phyloP scores from a whole-genome alignment of 2,888 invertebrate species.

The Troides helena region DNA sequence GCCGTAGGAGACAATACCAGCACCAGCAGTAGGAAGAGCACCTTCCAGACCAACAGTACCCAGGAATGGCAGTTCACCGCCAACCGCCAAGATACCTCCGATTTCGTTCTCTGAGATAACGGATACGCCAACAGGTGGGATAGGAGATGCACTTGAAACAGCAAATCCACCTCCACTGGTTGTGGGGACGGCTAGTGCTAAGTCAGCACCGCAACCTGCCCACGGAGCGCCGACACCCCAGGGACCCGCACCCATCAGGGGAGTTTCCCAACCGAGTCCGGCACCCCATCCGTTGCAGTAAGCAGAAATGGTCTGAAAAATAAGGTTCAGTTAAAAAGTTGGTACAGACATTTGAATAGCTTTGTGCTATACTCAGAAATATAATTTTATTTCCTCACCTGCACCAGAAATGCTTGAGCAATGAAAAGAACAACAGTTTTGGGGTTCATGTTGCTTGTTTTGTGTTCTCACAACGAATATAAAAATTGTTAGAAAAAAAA shows the following conservation, averaged over 20 bases:
- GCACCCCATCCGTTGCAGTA: slow-evolving; percentile 12
- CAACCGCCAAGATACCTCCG: slow-evolving; percentile 40
- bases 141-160: slow-evolving; percentile 43
- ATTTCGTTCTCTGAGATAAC: slow-evolving; percentile 47
- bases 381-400: not conserved
- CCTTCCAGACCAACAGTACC: slow-evolving; percentile 42
- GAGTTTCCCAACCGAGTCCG: slow-evolving; percentile 31
- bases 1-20: slow-evolving; percentile 40
- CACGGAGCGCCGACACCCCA: slow-evolving; percentile 1
- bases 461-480: not conserved
- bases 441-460: not conserved
- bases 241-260: slow-evolving; percentile 6
- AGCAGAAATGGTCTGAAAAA: not conserved
- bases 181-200: slow-evolving; percentile 29
- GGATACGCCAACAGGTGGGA: slow-evolving; percentile 43
- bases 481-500: no score
- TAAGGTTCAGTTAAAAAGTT: no score
- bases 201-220: not conserved
- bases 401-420: slow-evolving; percentile 1
- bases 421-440: not conserved
- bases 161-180: slow-evolving; percentile 43
- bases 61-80: slow-evolving; percentile 41
- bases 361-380: no score
- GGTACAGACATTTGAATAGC: no score
- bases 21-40: slow-evolving; percentile 38